Conservation (phyloP, 2,113 vertebrate genomes). For the Alexandromys fortis region DNA sequence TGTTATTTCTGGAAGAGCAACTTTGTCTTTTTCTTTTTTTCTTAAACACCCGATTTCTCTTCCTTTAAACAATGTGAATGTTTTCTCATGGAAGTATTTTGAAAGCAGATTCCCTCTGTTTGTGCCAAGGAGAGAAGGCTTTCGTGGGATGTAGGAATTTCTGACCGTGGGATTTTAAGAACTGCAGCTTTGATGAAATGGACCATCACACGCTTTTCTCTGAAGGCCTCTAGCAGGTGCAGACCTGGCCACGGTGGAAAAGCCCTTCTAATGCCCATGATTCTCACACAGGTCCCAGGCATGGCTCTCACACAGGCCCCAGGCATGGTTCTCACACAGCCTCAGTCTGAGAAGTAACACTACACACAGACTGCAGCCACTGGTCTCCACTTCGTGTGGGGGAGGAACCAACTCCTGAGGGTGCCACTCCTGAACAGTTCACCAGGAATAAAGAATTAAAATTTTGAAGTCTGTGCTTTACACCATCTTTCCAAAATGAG, state of each 20-base stretch:
- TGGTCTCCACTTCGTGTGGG: no score
- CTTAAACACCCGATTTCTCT: conserved; percentile 27
- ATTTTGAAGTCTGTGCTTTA: neutral
- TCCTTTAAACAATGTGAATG: neutral
- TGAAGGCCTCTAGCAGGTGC: neutral
- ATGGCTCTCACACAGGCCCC: neutral
- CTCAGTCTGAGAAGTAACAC: neutral
- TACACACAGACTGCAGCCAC: no score
- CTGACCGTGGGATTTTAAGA: neutral
- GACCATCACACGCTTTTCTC: neutral
- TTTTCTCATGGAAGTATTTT: conserved; percentile 50
- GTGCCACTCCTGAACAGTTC: neutral
- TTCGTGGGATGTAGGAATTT: neutral
- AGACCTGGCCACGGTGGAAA: neutral
- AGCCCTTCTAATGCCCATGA: neutral
- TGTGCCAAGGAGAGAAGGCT: neutral
- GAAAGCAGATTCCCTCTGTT: conserved; percentile 7
- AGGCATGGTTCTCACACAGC: neutral
- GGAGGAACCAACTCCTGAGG: neutral
- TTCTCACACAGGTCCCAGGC: neutral
- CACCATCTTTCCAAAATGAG: neutral
- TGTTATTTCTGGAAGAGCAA: conserved; percentile 46
- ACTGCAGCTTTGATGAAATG: neutral
- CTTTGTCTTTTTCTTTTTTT: conserved; percentile 43
- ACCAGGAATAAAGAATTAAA: neutral